These are phyloP conservation scores for Odontothrips loti DNA, from an alignment of 2,888 invertebrate genomes.

Conservation along the genomic window DNA sequence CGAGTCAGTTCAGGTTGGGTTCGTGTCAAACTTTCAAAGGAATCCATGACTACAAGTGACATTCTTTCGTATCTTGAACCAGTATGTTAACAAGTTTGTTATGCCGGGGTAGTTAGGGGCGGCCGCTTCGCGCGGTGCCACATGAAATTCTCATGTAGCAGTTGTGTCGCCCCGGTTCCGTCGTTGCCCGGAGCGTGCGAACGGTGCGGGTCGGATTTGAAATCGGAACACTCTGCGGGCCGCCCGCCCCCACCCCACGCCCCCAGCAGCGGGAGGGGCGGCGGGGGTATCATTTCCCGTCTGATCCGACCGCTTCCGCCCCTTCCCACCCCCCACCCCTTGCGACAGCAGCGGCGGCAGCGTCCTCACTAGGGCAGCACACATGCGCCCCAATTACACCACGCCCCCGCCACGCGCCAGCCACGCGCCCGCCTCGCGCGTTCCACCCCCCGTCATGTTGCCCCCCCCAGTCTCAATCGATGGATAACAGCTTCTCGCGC, in stretches of 20 bases:
- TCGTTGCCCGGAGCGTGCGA: no score
- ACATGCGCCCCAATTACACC: conserved; percentile 1
- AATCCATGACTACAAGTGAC: no score
- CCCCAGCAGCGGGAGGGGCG: no score
- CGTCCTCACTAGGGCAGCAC: background rate
- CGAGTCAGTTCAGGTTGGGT: no score
- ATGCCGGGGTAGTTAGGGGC: no score
- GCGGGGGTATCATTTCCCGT: background rate
- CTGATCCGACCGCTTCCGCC: background rate
- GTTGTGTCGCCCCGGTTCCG: no score
- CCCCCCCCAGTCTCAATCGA: background rate
- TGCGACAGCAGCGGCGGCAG: background rate
- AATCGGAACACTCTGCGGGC: background rate
- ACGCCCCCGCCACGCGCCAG: background rate
- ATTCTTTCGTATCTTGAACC: no score
- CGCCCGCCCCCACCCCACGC: background rate
- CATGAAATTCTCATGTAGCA: no score
- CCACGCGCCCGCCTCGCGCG: background rate
- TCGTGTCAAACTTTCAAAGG: no score
- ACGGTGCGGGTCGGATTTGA: no score
- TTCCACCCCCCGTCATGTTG: background rate
- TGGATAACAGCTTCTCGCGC: background rate
- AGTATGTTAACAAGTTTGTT: no score
- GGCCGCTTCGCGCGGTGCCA: no score
- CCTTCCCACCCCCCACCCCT: background rate